Base-by-base conservation (phyloP, 2,888 invertebrate species). In the Cheilosia impressa region DNA sequence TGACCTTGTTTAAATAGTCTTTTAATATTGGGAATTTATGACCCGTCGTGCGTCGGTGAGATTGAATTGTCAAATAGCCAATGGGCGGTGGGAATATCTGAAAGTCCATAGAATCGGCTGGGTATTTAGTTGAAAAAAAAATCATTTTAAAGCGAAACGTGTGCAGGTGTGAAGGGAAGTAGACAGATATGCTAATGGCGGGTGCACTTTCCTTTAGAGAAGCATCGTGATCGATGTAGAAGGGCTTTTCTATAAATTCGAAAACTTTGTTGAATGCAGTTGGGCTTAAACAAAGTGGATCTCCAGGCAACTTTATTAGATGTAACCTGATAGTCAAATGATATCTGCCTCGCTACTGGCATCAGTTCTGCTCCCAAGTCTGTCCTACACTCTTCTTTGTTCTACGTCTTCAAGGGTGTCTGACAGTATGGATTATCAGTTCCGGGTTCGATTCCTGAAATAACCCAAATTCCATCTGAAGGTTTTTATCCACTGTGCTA, bases 1-100 rank as follows among this genome's bases (percentile, higher is more conserved):
- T 91, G 91, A 91, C 91, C 91, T 91, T 91, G 90, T 91, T 91
- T 91, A 88, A 89, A 90, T 90, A 83, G 75, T 69, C 63, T 76
- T 75, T 80, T 80, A 80, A 84, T 84, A 79, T 76, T 71, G 60
- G 66, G 60, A 55, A 71, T 75, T 84, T 72, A 78, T 55, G 57
- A 50, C 62, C 60, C 50, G 50, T 31, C 5, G n/a, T n/a, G n/a
- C n/a, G 47, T 17, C 5, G n/a, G 60, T 38, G 69, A 52, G 63
- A 13, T 62, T 41, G 84, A 84, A 84, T 84, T 34, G 63, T 22
- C 69, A 84, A 84, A 58, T 55, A 79, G 69, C 22, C 50, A 15
- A 38, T 9, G 57, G 71, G 58, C 41, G 19, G 45, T 73, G 63
- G 79, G 58, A 79, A 62, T 19, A 13, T 55, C 41, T 22, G 60